A percentile compares a stretch with the other conserved stretches of the same genome.
Conservation (phyloP, 2,888 invertebrate genomes). For the Ornithoptera priamus region DNA sequence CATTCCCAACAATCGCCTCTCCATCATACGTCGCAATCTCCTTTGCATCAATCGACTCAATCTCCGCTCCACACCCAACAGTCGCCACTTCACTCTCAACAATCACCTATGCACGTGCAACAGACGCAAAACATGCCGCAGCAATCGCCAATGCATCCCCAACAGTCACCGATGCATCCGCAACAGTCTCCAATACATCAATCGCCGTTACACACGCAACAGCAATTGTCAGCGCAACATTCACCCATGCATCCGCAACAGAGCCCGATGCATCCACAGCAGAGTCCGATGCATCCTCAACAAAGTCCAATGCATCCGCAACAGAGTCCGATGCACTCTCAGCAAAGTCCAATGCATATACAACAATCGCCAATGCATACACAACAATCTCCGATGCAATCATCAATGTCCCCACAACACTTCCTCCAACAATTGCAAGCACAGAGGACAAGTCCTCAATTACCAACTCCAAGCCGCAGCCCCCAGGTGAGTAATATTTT, state of each 20-base stretch:
- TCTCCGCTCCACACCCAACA: constrained; percentile 68
- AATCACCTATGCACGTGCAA: constrained; percentile 65
- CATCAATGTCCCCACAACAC: constrained; percentile 50
- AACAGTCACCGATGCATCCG: constrained; percentile 48
- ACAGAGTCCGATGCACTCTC: constrained; percentile 48
- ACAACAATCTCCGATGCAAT: constrained; percentile 52
- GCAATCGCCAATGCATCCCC: constrained; percentile 57
- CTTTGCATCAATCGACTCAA: constrained; percentile 62
- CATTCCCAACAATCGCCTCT: constrained; percentile 68
- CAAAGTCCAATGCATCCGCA: constrained; percentile 57
- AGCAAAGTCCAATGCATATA: constrained; percentile 56
- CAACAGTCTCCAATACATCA: constrained; percentile 58
- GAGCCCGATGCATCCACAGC: constrained; percentile 56
- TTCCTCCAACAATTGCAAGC: constrained; percentile 62
- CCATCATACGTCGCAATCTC: constrained; percentile 64
- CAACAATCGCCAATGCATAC: constrained; percentile 59
- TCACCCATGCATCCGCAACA: constrained; percentile 58
- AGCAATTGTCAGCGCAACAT: constrained; percentile 55
- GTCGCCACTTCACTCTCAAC: constrained; percentile 64
- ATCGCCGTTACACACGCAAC: constrained; percentile 45
- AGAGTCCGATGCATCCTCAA: constrained; percentile 61
- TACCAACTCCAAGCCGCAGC: constrained; percentile 73
- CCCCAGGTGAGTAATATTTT: constrained; percentile 58
- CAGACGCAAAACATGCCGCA: constrained; percentile 53
- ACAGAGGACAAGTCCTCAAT: constrained; percentile 71